phyloP scores from a whole-genome alignment of 2,113 vertebrate genomes.

The Gopherus evgoodei region DNA sequence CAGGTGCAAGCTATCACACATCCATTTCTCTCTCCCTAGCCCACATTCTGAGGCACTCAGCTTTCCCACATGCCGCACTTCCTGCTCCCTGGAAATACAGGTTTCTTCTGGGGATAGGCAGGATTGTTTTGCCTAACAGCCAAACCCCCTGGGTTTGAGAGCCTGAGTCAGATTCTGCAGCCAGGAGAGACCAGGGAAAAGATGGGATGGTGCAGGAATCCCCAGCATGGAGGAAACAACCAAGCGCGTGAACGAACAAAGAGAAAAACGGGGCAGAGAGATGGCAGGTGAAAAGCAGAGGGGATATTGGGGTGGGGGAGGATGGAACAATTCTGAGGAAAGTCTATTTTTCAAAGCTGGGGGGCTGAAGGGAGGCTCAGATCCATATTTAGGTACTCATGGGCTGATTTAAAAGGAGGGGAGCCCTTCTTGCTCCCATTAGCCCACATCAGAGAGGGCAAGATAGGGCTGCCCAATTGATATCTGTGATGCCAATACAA shows the following conservation, averaged over 20 bases:
- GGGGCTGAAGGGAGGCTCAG: neutral
- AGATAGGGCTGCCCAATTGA: neutral
- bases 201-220: neutral
- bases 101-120: conserved; percentile 51
- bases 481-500: too few relatives aligned
- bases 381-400: neutral
- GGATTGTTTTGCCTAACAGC: conserved; percentile 6
- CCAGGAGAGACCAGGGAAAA: neutral
- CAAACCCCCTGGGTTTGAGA: neutral
- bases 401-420: neutral
- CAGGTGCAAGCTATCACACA: conserved; percentile 73
- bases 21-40: conserved; percentile 70
- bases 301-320: neutral
- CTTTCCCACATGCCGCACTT: conserved; percentile 70
- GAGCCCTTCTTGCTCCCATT: neutral
- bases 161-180: neutral
- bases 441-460: neutral
- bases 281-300: neutral
- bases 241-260: neutral
- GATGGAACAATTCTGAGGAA: neutral
- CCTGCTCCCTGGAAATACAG: conserved; percentile 72
- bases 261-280: neutral
- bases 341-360: neutral
- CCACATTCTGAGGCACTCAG: conserved; percentile 62
- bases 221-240: neutral